Evolutionary conservation across 2,888 invertebrate genomes (phyloP).

Genomic region (Volucella bombylans): DNA sequence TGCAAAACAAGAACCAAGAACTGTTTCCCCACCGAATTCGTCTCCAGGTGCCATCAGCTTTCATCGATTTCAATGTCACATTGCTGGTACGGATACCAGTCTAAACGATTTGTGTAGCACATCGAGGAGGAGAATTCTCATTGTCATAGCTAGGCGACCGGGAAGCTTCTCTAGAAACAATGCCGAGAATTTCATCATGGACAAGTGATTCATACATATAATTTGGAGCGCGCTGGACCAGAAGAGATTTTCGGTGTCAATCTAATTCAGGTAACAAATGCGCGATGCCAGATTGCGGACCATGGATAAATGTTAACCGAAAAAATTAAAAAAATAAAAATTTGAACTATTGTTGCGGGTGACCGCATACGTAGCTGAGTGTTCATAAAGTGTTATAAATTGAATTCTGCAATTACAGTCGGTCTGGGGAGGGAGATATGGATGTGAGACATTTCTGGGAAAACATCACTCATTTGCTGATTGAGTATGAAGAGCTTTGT

Average conservation of each 20-base stretch:
- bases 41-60: slow-evolving; percentile 1
- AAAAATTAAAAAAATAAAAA: background rate
- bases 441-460: slow-evolving; percentile 33
- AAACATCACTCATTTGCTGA: background rate
- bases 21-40: slow-evolving; percentile 43
- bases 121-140: slow-evolving; percentile 48
- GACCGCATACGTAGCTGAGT: slow-evolving; percentile 39
- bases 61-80: slow-evolving; percentile 62
- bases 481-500: background rate
- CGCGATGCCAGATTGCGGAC: slow-evolving; percentile 37
- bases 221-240: slow-evolving; percentile 44
- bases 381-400: slow-evolving; percentile 61
- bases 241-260: slow-evolving; percentile 15
- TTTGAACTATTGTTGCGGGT: slow-evolving; percentile 27
- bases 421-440: background rate
- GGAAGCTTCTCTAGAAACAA: slow-evolving; percentile 52
- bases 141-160: slow-evolving; percentile 40
- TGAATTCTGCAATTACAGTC: slow-evolving; percentile 43
- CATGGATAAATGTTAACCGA: slow-evolving; percentile 8
- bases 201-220: slow-evolving; percentile 14
- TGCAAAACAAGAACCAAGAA: slow-evolving; percentile 46
- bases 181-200: slow-evolving; percentile 38
- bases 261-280: slow-evolving; percentile 44
- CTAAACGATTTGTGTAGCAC: slow-evolving; percentile 54
- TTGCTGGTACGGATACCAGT: slow-evolving; percentile 29